Evolutionary conservation across 2,888 invertebrate species (phyloP), one percentile per base, ranked within the genome.

Genomic region (Crossocerus cetratus): DNA sequence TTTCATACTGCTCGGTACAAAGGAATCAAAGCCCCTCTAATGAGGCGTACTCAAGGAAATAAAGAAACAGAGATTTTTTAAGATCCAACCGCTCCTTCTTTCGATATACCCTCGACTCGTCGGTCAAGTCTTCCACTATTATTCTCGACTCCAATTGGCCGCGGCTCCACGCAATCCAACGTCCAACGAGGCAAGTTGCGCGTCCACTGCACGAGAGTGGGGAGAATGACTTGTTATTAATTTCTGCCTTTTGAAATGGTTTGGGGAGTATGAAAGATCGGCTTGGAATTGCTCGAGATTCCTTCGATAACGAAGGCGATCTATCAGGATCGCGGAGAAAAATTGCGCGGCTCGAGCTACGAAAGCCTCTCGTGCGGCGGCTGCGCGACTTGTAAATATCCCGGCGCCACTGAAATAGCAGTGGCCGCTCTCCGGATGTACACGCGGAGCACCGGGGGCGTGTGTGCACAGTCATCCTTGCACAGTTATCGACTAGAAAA

Each of bases 401-500:
- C 14, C 43, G n/a, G 11, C n/a, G 56, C 20, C 43, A 44, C 56
- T 44, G 21, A 3, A 32, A 32, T 32, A 32, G 32, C 32, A 32
- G 32, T 32, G 32, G 8, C 8, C 32, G 32, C 18, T 20, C 20
- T 54, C 21, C 21, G 54, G 22, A 32, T 32, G 32, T 32, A 32
- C 32, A 32, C 32, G 32, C 32, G 3, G 32, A 4, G 11, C 32
- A 23, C 23, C 2, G 4, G 2, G 23, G 32, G 32, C 8, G 8
- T 32, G 32, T 32, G 32, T 32, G 8, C 32, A 72, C 74, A 72
- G 80, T 84, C 80, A 77, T 84, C 78, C 78, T 82, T 84, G 82
- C 84, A 81, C 82, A 72, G 76, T 79, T 80, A 84, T 83, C 80
- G 81, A 80, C 77, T 82, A 73, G 74, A 77, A 75, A 67, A 69